Base-by-base conservation (phyloP, 2,888 invertebrate species). In the Panopea generosa region DNA sequence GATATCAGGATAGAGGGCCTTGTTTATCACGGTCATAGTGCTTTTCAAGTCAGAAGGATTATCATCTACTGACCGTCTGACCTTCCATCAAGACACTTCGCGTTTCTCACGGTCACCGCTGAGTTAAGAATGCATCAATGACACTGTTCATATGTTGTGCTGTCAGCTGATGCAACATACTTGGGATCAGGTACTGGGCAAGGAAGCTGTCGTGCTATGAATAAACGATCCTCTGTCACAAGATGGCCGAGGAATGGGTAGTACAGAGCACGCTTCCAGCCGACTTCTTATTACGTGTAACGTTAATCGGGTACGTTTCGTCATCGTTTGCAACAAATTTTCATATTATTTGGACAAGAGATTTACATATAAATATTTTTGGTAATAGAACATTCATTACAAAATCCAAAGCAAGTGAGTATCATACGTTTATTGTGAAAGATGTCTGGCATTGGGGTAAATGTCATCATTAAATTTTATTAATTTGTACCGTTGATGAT, bases 141-240 rank as follows among this genome's bases (percentile, higher is more conserved):
- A n/a, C n/a, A n/a, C n/a, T n/a, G n/a, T n/a, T n/a, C n/a, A n/a
- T n/a, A n/a, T n/a, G n/a, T n/a, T n/a, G n/a, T n/a, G n/a, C n/a
- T n/a, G n/a, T n/a, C n/a, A n/a, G n/a, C n/a, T n/a, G n/a, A n/a
- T n/a, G n/a, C n/a, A n/a, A n/a, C n/a, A n/a, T n/a, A n/a, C n/a
- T n/a, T n/a, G n/a, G n/a, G 20, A 76, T 92, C 22, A 74, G 89
- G 29, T 81, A 89, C 45, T 92, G 92, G 92, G 76, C 91, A 2
- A 89, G 88, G 0, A 87, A 91, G 59, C 82, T 92, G 24, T 88
- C 90, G 1, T 0, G 89, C 92, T 3, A 92, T 91, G 0, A 86
- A 89, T n/a, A 91, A 92, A 72, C 77, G 92, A 20, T 91, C 88
- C 67, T 89, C 91, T 43, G 91, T n/a, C n/a, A n/a, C n/a, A n/a